phyloP scores from a whole-genome alignment of 2,797 vertebrate species.

The Enteromius fasciolatus region DNA sequence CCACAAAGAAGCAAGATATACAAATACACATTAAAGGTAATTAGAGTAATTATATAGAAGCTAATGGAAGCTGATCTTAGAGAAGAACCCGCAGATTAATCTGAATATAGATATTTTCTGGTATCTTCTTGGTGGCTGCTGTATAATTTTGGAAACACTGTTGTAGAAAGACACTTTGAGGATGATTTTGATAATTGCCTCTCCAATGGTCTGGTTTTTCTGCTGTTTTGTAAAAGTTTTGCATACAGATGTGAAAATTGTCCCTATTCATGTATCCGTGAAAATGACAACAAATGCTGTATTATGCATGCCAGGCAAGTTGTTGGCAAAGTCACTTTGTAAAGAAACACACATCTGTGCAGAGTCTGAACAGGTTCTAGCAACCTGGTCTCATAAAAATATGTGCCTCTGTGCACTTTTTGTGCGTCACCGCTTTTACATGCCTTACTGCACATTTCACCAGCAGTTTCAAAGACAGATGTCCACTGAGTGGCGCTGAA shows the following conservation, averaged over 20 bases:
- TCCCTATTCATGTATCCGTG: neutral
- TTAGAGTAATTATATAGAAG: neutral
- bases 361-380: neutral
- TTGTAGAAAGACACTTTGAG: neutral
- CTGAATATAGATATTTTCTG: neutral
- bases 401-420: too few species aligned
- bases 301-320: neutral
- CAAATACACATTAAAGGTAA: neutral
- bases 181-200: constrained; percentile 7
- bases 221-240: neutral
- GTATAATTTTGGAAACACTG: neutral
- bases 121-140: neutral
- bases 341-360: neutral
- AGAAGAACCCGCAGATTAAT: neutral
- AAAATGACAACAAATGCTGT: neutral
- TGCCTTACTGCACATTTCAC: too few species aligned
- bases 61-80: neutral
- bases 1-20: neutral
- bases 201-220: neutral
- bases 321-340: neutral
- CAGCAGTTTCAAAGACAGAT: too few species aligned
- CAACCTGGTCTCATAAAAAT: too few species aligned
- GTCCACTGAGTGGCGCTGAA: too few species aligned
- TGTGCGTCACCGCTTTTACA: too few species aligned
- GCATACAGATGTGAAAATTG: neutral